These are phyloP conservation scores for Camponotus pennsylvanicus DNA, from an alignment of 1,140 invertebrate species.

Conservation along the genomic window DNA sequence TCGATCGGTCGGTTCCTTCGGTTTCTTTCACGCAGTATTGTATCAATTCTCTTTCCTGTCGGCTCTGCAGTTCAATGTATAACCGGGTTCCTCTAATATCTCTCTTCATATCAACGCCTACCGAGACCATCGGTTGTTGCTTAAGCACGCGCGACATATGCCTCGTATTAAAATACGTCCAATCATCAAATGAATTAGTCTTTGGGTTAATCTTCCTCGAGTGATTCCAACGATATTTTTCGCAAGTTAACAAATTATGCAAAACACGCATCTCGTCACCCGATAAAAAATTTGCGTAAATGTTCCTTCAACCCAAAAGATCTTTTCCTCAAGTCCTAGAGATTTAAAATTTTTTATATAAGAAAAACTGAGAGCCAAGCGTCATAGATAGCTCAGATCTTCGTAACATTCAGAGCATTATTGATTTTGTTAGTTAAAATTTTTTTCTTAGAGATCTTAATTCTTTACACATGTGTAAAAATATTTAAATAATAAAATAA, in stretches of 20 bases:
- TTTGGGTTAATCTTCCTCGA: constrained; percentile 8
- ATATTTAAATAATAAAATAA: background rate
- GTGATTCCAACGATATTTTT: background rate
- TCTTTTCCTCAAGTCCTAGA: background rate
- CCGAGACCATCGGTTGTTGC: constrained; percentile 12
- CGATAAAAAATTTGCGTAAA: background rate
- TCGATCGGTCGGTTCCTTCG: constrained; percentile 56
- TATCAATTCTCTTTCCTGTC: constrained; percentile 51
- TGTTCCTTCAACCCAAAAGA: background rate
- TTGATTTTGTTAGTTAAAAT: too few relatives aligned
- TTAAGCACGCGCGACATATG: constrained; percentile 57
- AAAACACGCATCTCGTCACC: background rate
- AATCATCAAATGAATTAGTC: background rate
- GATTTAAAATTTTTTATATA: background rate
- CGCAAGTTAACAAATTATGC: background rate
- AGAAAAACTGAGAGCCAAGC: too few relatives aligned
- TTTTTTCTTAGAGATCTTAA: background rate
- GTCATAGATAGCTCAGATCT: too few relatives aligned
- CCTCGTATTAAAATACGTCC: constrained; percentile 23
- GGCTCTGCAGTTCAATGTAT: constrained; percentile 16
- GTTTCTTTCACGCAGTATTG: constrained; percentile 54
- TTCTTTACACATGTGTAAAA: background rate
- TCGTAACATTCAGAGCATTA: too few relatives aligned
- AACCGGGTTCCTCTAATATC: constrained; percentile 52
- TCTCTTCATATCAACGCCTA: constrained; percentile 36